phyloP scores from a whole-genome alignment of 2,797 vertebrate species.

The Otolemur crassicaudatus region DNA sequence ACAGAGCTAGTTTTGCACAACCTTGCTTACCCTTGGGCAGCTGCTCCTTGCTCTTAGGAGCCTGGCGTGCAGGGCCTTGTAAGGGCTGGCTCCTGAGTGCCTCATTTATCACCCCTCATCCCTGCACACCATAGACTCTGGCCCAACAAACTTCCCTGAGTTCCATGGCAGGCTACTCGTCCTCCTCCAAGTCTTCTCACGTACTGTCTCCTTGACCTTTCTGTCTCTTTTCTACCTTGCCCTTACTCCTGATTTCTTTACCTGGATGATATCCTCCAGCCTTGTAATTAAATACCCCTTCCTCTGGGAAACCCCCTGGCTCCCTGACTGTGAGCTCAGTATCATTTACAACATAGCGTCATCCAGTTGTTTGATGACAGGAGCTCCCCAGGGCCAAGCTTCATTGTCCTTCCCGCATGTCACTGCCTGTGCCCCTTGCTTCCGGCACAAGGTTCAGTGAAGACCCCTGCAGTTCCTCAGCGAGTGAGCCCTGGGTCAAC shows the following conservation, averaged over 20 bases:
- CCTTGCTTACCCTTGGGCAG: background rate
- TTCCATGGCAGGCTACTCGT: background rate
- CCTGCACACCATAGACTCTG: background rate
- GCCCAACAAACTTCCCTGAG: rapidly evolving
- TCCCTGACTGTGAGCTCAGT: background rate
- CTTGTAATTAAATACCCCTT: background rate
- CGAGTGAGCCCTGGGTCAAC: background rate
- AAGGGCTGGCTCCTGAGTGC: background rate
- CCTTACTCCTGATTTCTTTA: background rate
- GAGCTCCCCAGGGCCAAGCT: background rate
- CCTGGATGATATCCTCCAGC: background rate
- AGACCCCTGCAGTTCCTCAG: background rate
- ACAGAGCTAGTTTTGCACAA: background rate
- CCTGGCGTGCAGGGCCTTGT: background rate
- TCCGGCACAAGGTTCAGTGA: background rate
- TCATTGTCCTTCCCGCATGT: rapidly evolving
- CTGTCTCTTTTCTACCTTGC: background rate
- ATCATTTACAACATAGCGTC: background rate
- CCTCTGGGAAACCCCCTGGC: background rate
- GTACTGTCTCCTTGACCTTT: background rate
- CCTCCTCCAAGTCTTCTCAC: background rate
- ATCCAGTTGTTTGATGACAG: background rate
- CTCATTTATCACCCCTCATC: rapidly evolving
- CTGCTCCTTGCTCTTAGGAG: background rate
- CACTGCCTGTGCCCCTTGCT: background rate